phyloP scores from a whole-genome alignment of 2,888 invertebrate genomes.

The Tinea semifulvella region DNA sequence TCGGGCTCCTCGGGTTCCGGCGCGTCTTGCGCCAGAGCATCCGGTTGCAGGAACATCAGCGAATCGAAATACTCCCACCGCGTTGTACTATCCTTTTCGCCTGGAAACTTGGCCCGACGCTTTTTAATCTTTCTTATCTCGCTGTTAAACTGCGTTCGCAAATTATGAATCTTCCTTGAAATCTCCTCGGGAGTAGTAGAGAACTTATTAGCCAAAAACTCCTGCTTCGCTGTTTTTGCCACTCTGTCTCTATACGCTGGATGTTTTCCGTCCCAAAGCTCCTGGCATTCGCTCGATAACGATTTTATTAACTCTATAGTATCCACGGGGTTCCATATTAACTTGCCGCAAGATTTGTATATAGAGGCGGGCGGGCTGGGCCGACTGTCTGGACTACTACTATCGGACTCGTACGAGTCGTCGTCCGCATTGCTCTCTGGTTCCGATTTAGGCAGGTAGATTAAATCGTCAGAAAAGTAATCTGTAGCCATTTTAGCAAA shows the following conservation, averaged over 20 bases:
- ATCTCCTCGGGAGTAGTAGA: slow-evolving; percentile 48
- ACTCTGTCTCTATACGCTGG: slow-evolving; percentile 36
- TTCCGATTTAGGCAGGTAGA: slow-evolving; percentile 43
- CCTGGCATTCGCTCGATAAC: slow-evolving; percentile 45
- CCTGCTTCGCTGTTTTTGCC: slow-evolving; percentile 35
- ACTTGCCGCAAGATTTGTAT: slow-evolving; percentile 17
- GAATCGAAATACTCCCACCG: slow-evolving; percentile 56
- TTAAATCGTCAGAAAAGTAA: slow-evolving; percentile 39
- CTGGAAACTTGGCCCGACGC: slow-evolving; percentile 24
- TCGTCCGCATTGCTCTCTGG: slow-evolving; percentile 37
- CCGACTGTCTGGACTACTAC: slow-evolving; percentile 25
- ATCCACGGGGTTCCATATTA: slow-evolving; percentile 41
- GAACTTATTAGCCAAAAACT: slow-evolving; percentile 43
- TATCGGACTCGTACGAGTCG: slow-evolving; percentile 30
- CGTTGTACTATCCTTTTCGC: slow-evolving; percentile 16
- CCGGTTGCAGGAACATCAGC: slow-evolving; percentile 34
- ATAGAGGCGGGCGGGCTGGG: neutral
- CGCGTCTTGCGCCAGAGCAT: slow-evolving; percentile 27
- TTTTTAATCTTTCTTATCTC: slow-evolving; percentile 52
- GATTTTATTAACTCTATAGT: slow-evolving; percentile 43
- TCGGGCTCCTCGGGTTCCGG: slow-evolving; percentile 32
- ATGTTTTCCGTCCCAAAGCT: slow-evolving; percentile 48
- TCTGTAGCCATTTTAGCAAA: slow-evolving; percentile 39
- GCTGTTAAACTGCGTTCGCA: slow-evolving; percentile 51
- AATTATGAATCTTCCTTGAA: slow-evolving; percentile 49